Evolutionary conservation across 2,113 vertebrate genomes (phyloP), one percentile per base, ranked within the genome.

Genomic region (Rhombomys opimus): DNA sequence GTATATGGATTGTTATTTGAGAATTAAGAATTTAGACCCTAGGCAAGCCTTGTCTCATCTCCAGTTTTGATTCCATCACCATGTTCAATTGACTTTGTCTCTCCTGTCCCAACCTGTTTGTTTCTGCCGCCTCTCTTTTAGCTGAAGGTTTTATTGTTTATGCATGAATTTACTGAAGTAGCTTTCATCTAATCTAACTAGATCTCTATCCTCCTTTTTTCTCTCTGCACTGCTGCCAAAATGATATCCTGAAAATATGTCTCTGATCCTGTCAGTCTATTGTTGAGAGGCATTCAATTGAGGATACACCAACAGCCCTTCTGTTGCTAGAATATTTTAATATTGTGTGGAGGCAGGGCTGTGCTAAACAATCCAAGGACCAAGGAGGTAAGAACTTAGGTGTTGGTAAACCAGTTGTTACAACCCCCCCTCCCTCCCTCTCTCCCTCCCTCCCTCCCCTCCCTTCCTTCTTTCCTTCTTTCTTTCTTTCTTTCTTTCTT

Each of bases 291-390:
- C 38, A 68, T 94, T 95, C 87, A 78, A 10, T 72, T 15, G 54
- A 87, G 75, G n/a, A 84, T 96, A 81, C 87, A 95, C 70, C 52
- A 95, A 59, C 15, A 84, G 23, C 2, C 3, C 8, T 61, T 89
- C 30, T 95, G 17, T 92, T 61, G 59, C 18, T 92, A 86, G 70
- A 67, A 80, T 94, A 67, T 27, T 90, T 90, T 97, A 88, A 63
- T 88, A 80, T 92, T 90, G 73, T 14, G 13, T 91, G 38, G 52
- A 54, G 85, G 2, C 59, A 90, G 82, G 78, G 88, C 52, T 94
- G 57, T 63, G 65, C 27, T 63, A 92, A 96, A 86, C 32, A 94
- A 38, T 18, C 38, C 84, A 46, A 89, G 52, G 5, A 5, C 68
- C 88, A 90, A 93, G 50, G 14, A 90, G n/a, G 57, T 70, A 96